Conservation (phyloP, 2,797 vertebrate genomes). For the Poeciliopsis presidionis region DNA sequence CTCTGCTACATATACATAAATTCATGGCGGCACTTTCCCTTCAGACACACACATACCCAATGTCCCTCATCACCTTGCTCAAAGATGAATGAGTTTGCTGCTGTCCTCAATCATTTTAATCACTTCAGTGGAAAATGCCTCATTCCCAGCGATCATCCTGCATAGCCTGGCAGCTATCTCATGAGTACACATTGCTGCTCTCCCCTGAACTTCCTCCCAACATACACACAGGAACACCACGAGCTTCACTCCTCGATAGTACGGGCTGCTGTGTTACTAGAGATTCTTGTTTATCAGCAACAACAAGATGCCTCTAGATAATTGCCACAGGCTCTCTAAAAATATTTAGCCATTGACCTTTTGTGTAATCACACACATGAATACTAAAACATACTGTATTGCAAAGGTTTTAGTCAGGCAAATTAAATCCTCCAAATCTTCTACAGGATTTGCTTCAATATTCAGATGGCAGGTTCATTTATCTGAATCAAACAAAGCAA, state of each 20-base stretch:
- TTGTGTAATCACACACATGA: background rate
- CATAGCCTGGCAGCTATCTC: slow-evolving; percentile 69
- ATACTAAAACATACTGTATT: background rate
- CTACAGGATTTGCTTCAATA: background rate
- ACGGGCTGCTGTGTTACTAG: slow-evolving; percentile 26
- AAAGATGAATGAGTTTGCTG: slow-evolving; percentile 78
- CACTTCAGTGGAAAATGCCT: slow-evolving; percentile 79
- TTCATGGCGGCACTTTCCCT: slow-evolving; percentile 33
- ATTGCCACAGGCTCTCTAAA: slow-evolving; percentile 5
- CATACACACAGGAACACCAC: slow-evolving; percentile 35
- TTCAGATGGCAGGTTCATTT: background rate
- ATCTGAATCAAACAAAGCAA: background rate
- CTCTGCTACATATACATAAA: slow-evolving; percentile 35
- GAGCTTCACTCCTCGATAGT: slow-evolving; percentile 24
- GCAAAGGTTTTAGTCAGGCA: background rate
- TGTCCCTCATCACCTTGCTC: slow-evolving; percentile 82
- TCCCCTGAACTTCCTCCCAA: slow-evolving; percentile 14
- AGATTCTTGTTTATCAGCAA: slow-evolving; percentile 14
- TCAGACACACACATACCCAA: slow-evolving; percentile 46
- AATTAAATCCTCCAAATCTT: slow-evolving; percentile 8
- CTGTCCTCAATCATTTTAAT: slow-evolving; percentile 85
- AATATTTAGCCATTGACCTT: background rate
- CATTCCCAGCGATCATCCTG: slow-evolving; percentile 69
- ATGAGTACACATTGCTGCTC: slow-evolving; percentile 53
- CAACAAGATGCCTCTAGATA: slow-evolving; percentile 8